phyloP scores from a whole-genome alignment of 2,797 vertebrate species.

The Huso huso region DNA sequence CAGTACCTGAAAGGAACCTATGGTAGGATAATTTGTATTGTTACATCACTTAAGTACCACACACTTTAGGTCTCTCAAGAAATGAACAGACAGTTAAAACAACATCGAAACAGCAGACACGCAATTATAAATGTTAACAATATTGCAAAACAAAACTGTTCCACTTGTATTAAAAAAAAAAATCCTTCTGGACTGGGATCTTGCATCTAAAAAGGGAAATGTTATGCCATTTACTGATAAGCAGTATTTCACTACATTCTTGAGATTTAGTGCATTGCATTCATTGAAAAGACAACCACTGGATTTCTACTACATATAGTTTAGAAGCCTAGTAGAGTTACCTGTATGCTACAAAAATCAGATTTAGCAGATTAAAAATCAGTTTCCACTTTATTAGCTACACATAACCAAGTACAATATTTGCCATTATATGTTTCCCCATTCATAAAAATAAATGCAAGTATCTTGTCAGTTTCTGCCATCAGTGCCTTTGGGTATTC shows the following conservation, averaged over 20 bases:
- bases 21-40: conserved; percentile 32
- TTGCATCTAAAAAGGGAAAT: conserved; percentile 54
- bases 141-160: conserved; percentile 59
- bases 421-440: conserved; percentile 25
- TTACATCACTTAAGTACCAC: conserved; percentile 40
- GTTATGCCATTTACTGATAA: conserved; percentile 68
- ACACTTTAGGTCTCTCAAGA: conserved; percentile 53
- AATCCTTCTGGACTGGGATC: conserved; percentile 44
- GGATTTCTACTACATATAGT: conserved; percentile 53
- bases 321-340: conserved; percentile 49
- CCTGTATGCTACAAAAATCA: conserved; percentile 47
- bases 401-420: conserved; percentile 1
- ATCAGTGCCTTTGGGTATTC: conserved; percentile 33
- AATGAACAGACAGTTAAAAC: conserved; percentile 60
- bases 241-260: conserved; percentile 80
- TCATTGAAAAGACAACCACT: conserved; percentile 58
- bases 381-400: conserved; percentile 3
- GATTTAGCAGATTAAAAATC: conserved; percentile 36
- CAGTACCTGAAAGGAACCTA: conserved; percentile 37
- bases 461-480: conserved; percentile 29
- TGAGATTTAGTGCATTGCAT: conserved; percentile 78
- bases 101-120: conserved; percentile 63
- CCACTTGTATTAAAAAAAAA: conserved; percentile 39
- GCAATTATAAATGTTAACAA: conserved; percentile 71
- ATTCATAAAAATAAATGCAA: conserved; percentile 30